These are phyloP conservation scores for Pinctada fucata DNA, from an alignment of 2,888 invertebrate genomes.

Conservation along the genomic window DNA sequence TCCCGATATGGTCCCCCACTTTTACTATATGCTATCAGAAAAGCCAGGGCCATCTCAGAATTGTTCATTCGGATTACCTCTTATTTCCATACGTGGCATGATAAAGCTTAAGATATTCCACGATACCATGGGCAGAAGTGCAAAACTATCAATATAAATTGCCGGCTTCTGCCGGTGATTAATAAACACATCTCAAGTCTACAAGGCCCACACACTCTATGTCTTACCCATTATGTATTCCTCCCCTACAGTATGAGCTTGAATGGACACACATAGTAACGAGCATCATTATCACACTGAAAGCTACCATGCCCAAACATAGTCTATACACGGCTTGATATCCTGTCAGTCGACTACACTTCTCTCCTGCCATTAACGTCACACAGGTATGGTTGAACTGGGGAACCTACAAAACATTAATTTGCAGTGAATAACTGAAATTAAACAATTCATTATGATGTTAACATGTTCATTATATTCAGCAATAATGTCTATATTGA, in stretches of 20 bases:
- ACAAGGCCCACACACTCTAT: too few species aligned
- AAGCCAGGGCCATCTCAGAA: too few species aligned
- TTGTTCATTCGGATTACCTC: too few species aligned
- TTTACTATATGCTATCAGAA: too few species aligned
- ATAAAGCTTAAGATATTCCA: too few species aligned
- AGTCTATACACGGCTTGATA: conserved; percentile 78
- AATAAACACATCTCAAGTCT: too few species aligned
- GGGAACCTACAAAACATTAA: conserved; percentile 64
- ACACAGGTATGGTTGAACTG: conserved; percentile 75
- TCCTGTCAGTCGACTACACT: conserved; percentile 75
- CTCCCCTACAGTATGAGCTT: conserved; percentile 76
- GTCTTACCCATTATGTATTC: conserved; percentile 78
- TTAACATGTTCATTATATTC: not conserved
- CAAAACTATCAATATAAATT: too few species aligned
- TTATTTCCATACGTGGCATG: too few species aligned
- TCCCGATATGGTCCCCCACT: too few species aligned
- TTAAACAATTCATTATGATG: not conserved
- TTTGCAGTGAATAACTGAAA: not conserved
- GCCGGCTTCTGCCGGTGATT: too few species aligned
- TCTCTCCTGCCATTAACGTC: conserved; percentile 68
- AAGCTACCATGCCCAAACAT: conserved; percentile 76
- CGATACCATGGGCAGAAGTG: too few species aligned
- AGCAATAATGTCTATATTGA: not conserved
- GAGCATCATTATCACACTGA: conserved; percentile 74
- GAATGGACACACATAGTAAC: conserved; percentile 75